phyloP scores from a whole-genome alignment of 2,113 vertebrate species.

The Syngnathoides biaculeatus region DNA sequence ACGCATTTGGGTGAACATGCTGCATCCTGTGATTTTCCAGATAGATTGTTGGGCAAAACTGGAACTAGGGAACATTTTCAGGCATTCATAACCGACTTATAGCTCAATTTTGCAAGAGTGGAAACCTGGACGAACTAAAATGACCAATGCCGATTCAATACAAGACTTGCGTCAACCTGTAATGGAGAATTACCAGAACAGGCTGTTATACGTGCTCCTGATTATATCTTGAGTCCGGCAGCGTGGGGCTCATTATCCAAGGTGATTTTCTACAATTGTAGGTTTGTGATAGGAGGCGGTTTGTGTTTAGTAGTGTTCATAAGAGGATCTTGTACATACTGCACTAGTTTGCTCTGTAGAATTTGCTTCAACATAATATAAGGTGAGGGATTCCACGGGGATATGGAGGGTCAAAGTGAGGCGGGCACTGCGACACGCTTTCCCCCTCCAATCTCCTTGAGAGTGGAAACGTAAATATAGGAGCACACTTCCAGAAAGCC shows the following conservation, averaged over 20 bases:
- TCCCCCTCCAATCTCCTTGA: slow-evolving; percentile 26
- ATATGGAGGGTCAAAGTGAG: background rate
- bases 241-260: background rate
- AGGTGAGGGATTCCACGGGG: background rate
- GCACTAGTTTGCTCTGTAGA: background rate
- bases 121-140: background rate
- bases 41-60: background rate
- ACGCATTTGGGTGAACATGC: slow-evolving; percentile 1
- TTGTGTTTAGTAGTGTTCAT: background rate
- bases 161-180: background rate
- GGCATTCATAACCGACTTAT: background rate
- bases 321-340: background rate
- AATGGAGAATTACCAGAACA: background rate
- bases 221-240: background rate
- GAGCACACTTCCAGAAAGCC: slow-evolving; percentile 12
- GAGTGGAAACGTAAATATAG: slow-evolving; percentile 21
- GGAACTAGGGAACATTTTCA: background rate
- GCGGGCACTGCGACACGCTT: background rate
- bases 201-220: background rate
- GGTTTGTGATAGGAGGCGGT: background rate
- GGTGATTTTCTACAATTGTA: background rate
- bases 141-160: background rate
- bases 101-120: background rate
- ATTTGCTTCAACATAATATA: background rate
- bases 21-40: background rate